These are phyloP conservation scores for Apantesis nais DNA, from an alignment of 2,888 invertebrate species.

Conservation along the genomic window DNA sequence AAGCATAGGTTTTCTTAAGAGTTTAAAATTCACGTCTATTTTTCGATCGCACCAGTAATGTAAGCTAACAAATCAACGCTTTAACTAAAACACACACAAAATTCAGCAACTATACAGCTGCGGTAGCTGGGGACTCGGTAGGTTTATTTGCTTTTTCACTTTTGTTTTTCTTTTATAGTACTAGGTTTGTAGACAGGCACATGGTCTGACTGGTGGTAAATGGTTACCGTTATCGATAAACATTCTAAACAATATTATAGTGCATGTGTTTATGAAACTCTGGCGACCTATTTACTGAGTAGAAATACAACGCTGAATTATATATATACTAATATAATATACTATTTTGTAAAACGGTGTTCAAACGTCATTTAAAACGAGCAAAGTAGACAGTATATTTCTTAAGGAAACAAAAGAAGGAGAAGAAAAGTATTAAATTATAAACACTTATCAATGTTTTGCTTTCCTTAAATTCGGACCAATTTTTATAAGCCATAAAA, in stretches of 20 bases:
- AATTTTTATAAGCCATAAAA: neutral
- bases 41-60: neutral
- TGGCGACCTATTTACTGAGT: neutral
- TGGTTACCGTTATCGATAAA: neutral
- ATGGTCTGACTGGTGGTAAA: neutral
- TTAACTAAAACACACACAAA: neutral
- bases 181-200: too few relatives aligned
- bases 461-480: neutral
- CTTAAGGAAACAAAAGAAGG: neutral
- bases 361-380: neutral
- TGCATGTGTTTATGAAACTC: neutral
- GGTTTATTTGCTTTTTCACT: neutral
- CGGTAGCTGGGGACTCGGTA: neutral
- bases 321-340: too few relatives aligned
- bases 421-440: neutral
- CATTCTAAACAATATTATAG: neutral
- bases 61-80: neutral
- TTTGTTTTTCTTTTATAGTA: neutral
- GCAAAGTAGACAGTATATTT: neutral
- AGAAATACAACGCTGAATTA: too few relatives aligned
- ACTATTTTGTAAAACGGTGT: too few relatives aligned
- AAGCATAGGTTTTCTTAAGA: neutral
- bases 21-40: conserved; percentile 1
- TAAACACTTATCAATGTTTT: neutral
- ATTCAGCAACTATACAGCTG: neutral